A percentile compares a stretch with the other conserved stretches of the same genome.
Evolutionary conservation across 2,797 vertebrate genomes (phyloP).

Genomic region (Neostethus bicornis): DNA sequence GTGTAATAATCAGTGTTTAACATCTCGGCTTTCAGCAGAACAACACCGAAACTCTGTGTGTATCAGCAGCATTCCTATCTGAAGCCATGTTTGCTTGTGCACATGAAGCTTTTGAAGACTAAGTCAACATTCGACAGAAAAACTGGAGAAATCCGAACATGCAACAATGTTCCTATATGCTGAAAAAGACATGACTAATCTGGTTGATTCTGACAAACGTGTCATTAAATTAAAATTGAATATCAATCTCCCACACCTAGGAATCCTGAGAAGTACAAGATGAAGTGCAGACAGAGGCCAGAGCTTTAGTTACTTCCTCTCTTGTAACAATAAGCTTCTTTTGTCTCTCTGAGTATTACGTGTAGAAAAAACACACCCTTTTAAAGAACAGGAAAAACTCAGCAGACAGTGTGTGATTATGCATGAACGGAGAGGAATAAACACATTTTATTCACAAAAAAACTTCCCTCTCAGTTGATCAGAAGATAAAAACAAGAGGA

Average conservation of each 20-base stretch:
- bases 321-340: conserved; percentile 72
- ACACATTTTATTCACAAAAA: conserved; percentile 21
- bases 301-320: conserved; percentile 49
- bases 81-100: conserved; percentile 16
- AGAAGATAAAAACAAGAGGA: conserved; percentile 11
- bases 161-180: conserved; percentile 16
- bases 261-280: conserved; percentile 20
- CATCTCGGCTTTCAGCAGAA: conserved; percentile 64
- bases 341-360: conserved; percentile 63
- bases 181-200: no score
- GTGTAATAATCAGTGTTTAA: conserved; percentile 57
- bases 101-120: conserved; percentile 4
- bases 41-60: conserved; percentile 59
- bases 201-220: not conserved
- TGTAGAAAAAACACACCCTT: conserved; percentile 69
- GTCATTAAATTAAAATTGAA: no score
- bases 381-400: conserved; percentile 54
- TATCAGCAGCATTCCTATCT: conserved; percentile 39
- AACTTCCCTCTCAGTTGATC: conserved; percentile 13
- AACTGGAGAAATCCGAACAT: conserved; percentile 11
- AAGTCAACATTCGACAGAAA: conserved; percentile 5
- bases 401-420: conserved; percentile 16
- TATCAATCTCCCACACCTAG: not conserved
- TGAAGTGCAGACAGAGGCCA: conserved; percentile 4
- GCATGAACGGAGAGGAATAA: conserved; percentile 28